Conservation (phyloP, 2,888 invertebrate genomes). For the Portevinia maculata region DNA sequence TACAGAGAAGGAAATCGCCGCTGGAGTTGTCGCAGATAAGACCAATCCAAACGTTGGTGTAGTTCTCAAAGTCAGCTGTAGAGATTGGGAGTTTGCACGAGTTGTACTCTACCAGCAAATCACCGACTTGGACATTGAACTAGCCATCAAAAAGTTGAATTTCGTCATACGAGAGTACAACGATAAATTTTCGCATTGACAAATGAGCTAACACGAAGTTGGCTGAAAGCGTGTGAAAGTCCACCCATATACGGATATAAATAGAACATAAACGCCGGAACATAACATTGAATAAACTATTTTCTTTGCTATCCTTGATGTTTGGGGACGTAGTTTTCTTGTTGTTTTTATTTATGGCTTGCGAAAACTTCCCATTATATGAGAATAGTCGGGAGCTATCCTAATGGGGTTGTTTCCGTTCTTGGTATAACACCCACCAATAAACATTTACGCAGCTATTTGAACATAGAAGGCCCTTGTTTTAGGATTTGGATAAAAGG, state of each 20-base stretch:
- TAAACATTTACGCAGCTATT: constrained; percentile 49
- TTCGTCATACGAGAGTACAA: constrained; percentile 88
- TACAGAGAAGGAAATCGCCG: constrained; percentile 83
- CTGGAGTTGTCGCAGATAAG: constrained; percentile 83
- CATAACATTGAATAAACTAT: constrained; percentile 54
- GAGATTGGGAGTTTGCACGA: constrained; percentile 86
- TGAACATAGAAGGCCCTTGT: constrained; percentile 53
- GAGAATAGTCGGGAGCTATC: constrained; percentile 52
- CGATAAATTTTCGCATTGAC: constrained; percentile 72
- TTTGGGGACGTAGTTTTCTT: constrained; percentile 40
- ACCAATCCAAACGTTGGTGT: constrained; percentile 79
- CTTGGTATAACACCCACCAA: constrained; percentile 1
- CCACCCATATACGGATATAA: not conserved
- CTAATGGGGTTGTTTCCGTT: constrained; percentile 13
- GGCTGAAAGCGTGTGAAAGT: not conserved
- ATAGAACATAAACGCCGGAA: constrained; percentile 35
- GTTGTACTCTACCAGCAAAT: constrained; percentile 90
- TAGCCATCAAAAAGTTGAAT: constrained; percentile 88
- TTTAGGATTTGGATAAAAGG: constrained; percentile 16
- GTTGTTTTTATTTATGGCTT: constrained; percentile 56
- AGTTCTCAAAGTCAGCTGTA: constrained; percentile 85
- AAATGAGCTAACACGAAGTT: not conserved
- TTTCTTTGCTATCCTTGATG: constrained; percentile 62
- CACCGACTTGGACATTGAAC: constrained; percentile 86
- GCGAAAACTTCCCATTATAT: constrained; percentile 64